Conservation (phyloP, 2,113 vertebrate species). For the Rhea pennata region DNA sequence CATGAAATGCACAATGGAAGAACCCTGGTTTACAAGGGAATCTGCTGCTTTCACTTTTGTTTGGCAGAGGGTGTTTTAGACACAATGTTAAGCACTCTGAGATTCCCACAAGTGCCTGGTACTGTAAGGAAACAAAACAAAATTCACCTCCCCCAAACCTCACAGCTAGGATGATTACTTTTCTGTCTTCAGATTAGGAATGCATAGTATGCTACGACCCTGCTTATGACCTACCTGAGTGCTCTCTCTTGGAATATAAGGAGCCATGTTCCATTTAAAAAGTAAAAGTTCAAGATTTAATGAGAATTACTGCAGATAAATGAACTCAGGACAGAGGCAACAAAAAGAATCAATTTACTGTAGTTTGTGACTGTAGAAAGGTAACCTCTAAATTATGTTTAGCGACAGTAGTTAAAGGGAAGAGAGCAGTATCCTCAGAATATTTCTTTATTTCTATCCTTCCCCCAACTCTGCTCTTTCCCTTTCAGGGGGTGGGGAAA, state of each 20-base stretch:
- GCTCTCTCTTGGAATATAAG: background rate
- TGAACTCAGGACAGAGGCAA: background rate
- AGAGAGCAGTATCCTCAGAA: background rate
- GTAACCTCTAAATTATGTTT: background rate
- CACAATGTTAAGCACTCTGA: background rate
- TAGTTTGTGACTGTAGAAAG: background rate
- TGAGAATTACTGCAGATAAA: background rate
- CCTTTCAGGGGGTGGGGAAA: background rate
- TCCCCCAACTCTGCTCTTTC: background rate
- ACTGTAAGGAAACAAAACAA: background rate
- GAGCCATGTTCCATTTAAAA: background rate
- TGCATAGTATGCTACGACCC: background rate
- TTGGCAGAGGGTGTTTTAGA: background rate
- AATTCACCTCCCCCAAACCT: background rate
- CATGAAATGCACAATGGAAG: background rate
- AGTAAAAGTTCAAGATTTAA: background rate
- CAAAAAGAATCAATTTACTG: background rate
- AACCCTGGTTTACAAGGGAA: background rate
- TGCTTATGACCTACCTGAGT: background rate
- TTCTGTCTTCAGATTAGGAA: background rate
- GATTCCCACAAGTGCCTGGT: background rate
- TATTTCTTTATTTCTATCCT: background rate
- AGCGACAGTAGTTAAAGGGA: background rate
- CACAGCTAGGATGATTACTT: background rate
- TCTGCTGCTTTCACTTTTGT: background rate